Evolutionary conservation across 2,888 invertebrate species (phyloP).

Genomic region (Pammene fasciana): DNA sequence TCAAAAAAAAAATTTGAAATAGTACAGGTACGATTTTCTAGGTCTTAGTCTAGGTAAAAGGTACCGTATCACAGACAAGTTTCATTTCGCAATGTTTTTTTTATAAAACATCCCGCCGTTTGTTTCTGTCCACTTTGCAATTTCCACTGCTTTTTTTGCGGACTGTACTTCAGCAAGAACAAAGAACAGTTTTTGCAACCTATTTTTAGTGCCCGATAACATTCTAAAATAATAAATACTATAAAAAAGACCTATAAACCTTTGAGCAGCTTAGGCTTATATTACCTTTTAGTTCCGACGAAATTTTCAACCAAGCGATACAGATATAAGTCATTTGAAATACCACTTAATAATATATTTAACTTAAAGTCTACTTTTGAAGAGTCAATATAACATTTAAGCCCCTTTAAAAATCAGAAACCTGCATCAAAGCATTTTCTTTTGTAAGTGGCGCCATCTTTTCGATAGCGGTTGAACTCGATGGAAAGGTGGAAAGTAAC

Average conservation of each 20-base stretch:
- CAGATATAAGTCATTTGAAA: neutral
- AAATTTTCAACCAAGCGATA: neutral
- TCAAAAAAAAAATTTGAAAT: too few species aligned
- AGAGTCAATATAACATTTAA: neutral
- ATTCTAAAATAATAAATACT: neutral
- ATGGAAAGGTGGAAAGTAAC: neutral
- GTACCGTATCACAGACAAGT: neutral
- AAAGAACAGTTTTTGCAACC: constrained; percentile 26
- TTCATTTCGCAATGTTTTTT: neutral
- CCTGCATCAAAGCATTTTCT: neutral
- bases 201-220: constrained; percentile 24
- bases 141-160: constrained; percentile 21
- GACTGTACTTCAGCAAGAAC: constrained; percentile 22
- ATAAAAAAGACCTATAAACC: neutral
- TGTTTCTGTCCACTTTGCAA: neutral
- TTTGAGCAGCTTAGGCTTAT: neutral
- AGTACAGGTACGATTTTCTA: too few species aligned
- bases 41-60: too few species aligned
- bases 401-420: neutral
- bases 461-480: constrained; percentile 1
- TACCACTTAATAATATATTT: neutral
- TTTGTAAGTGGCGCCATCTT: constrained; percentile 31
- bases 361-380: neutral
- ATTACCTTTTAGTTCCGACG: neutral
- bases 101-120: neutral